Evolutionary conservation across 1,140 invertebrate species (phyloP), one percentile per base, ranked within the genome.

Genomic region (Berghia stephanieae): DNA sequence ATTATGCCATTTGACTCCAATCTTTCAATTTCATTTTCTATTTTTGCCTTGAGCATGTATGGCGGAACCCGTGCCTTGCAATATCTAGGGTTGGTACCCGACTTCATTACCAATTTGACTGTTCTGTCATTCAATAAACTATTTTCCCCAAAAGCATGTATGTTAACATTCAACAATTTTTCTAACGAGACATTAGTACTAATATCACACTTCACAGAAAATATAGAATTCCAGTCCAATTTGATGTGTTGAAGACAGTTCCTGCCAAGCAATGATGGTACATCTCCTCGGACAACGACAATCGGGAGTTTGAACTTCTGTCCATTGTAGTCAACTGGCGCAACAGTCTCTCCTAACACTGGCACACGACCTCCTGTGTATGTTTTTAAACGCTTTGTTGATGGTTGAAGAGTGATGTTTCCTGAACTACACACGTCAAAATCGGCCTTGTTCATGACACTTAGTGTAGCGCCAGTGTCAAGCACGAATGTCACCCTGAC

Each of bases 1-100:
- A 85, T 73, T 40, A 86, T 78, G 21, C 80, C 80, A 36, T 52
- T 27, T 21, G 63, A 5, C 44, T 70, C 40, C 46, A 86, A 68
- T 40, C 77, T 67, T 43, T 80, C 52, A 27, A 81, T 13, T 63
- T 89, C 82, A 31, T 57, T 60, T 34, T 88, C 84, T 16, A 89
- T 80, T 36, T 77, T 81, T 8, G 55, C 49, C n/a, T 40, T 57
- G 5, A 80, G 3, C 13, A 84, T 80, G 52, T 82, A 89, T 2
- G 88, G 87, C 34, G 91, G 77, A 13, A 85, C 82, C 52, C 89
- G 79, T 4, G 81, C 75, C 46, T 79, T 82, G n/a, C 31, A 42
- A 66, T 79, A 82, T n/a, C 67, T 71, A 8, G 76, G 72, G 5
- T 36, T 49, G 3, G 57, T 38, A 24, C 68, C 46, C 44, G 52